Evolutionary conservation across 2,797 vertebrate species (phyloP).

Genomic region (Enteromius unitaeniatus): DNA sequence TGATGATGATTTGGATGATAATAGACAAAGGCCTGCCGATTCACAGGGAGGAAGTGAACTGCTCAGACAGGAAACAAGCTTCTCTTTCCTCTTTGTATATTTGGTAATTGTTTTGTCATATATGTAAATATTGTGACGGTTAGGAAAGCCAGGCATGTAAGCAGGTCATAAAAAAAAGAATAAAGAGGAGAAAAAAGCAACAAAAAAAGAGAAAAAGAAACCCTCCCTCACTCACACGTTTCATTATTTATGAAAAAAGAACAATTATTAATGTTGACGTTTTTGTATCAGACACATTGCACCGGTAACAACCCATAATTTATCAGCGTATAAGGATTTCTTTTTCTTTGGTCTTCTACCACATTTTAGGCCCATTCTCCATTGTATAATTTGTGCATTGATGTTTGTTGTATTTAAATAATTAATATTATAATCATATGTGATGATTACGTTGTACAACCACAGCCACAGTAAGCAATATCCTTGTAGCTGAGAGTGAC

Average conservation of each 20-base stretch:
- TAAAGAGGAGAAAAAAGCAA: conserved; percentile 63
- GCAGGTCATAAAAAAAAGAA: conserved; percentile 84
- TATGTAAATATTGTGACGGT: conserved; percentile 98
- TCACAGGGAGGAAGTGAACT: conserved; percentile 65
- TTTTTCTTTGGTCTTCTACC: conserved; percentile 73
- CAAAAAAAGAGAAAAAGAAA: conserved; percentile 71
- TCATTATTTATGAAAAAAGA: conserved; percentile 83
- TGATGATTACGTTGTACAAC: conserved; percentile 96
- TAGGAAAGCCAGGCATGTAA: conserved; percentile 90
- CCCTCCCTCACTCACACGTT: conserved; percentile 88
- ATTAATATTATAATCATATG: conserved; percentile 83
- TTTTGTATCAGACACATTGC: conserved; percentile 97
- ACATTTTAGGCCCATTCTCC: conserved; percentile 87
- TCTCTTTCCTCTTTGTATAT: conserved; percentile 96
- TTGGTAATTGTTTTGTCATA: conserved; percentile 99
- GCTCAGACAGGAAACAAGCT: conserved; percentile 73
- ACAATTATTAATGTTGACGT: conserved; percentile 81
- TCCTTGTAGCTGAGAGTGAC: conserved; percentile 86
- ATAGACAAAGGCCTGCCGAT: conserved; percentile 63
- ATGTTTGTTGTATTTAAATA: conserved; percentile 97
- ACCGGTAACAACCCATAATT: conserved; percentile 98
- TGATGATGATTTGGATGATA: conserved; percentile 64
- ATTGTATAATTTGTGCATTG: conserved; percentile 95
- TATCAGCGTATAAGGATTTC: conserved; percentile 86
- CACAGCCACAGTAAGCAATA: conserved; percentile 98